Conservation (phyloP, 2,113 vertebrate genomes). For the Gymnocephalus cernua region DNA sequence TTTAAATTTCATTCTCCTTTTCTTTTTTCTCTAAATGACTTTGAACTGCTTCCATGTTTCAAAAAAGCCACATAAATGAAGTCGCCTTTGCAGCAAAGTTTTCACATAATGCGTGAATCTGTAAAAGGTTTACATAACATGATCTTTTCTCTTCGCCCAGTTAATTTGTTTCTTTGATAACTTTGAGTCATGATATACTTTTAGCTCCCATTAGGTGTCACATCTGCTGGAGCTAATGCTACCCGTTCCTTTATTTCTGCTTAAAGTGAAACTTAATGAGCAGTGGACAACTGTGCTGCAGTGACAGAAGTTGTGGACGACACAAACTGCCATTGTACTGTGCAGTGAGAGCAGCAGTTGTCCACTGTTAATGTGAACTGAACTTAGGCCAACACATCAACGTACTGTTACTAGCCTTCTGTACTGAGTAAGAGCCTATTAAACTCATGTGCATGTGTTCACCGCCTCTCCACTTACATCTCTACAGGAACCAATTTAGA, state of each 20-base stretch:
- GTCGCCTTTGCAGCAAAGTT: neutral
- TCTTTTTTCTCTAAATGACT: neutral
- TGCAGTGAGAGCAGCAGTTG: constrained; percentile 34
- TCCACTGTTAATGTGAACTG: constrained; percentile 24
- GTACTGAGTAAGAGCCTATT: constrained; percentile 26
- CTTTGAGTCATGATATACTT: neutral
- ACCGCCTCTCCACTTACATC: constrained; percentile 20
- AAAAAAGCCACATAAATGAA: neutral
- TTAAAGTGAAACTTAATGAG: constrained; percentile 20
- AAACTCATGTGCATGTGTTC: constrained; percentile 39
- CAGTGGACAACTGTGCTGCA: neutral
- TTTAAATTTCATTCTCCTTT: neutral
- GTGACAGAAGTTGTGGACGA: constrained; percentile 6
- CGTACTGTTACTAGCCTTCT: neutral
- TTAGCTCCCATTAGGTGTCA: neutral
- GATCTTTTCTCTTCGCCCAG: neutral
- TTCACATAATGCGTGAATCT: neutral
- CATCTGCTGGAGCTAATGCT: neutral
- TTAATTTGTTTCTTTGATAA: neutral
- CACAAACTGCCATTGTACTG: constrained; percentile 29
- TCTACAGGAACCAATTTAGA: constrained; percentile 45
- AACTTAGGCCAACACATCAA: constrained; percentile 34
- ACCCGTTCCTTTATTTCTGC: neutral
- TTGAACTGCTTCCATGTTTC: neutral
- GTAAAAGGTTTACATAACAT: neutral